These are phyloP conservation scores for Sminthopsis crassicaudata DNA, from an alignment of 2,113 vertebrate species.

Conservation along the genomic window DNA sequence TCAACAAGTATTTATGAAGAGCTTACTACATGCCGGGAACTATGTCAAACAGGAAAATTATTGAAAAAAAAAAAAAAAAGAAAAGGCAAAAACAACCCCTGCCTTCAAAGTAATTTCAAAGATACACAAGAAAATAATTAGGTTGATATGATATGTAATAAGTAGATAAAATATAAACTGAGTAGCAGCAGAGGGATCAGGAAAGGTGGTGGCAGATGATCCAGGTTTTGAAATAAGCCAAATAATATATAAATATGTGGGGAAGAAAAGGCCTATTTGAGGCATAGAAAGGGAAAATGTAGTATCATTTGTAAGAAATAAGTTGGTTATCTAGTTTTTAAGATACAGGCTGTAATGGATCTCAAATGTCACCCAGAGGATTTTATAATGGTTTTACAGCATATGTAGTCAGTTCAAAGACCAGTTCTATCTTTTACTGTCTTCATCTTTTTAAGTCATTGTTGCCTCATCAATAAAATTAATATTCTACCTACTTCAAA, in stretches of 20 bases:
- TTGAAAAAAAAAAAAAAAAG: too few species aligned
- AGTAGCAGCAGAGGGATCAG: too few species aligned
- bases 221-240: too few species aligned
- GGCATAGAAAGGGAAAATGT: background rate
- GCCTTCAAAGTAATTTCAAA: background rate
- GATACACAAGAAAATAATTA: too few species aligned
- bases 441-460: background rate
- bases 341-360: background rate
- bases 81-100: background rate
- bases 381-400: background rate
- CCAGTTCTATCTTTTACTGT: background rate
- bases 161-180: too few species aligned
- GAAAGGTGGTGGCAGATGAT: too few species aligned
- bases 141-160: too few species aligned
- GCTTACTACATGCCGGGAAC: background rate
- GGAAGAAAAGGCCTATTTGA: too few species aligned
- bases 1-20: background rate
- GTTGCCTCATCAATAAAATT: background rate
- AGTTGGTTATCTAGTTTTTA: background rate
- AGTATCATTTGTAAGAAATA: background rate
- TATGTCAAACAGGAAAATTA: background rate
- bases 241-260: too few species aligned
- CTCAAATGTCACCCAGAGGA: background rate
- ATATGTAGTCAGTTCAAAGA: background rate
- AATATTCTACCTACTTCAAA: background rate